Conservation (phyloP, 2,797 vertebrate species). For the Corythornis leucogaster region DNA sequence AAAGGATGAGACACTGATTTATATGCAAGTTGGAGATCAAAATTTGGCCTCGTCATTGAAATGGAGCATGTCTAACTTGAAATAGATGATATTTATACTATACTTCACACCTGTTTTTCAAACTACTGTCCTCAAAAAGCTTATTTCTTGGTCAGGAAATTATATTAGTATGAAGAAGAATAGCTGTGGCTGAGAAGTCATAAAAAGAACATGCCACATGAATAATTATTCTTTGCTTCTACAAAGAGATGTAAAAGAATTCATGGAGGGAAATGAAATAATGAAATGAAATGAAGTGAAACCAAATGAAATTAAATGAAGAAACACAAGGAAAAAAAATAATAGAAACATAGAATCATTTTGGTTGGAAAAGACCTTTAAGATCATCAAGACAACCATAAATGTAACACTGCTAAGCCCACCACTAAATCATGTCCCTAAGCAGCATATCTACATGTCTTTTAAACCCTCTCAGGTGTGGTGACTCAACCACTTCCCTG, state of each 20-base stretch:
- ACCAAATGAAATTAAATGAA: not conserved
- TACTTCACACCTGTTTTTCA: not conserved
- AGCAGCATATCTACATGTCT: too few relatives aligned
- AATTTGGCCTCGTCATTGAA: not conserved
- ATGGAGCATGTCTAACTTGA: not conserved
- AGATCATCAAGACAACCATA: too few relatives aligned
- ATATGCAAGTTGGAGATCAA: not conserved
- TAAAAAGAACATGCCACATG: accelerated
- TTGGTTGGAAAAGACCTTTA: too few relatives aligned
- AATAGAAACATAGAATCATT: too few relatives aligned
- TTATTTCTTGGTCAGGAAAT: slow-evolving; percentile 4
- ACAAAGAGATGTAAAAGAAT: not conserved
- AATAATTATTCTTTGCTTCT: not conserved
- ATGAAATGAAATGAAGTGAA: not conserved
- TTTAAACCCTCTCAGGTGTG: too few relatives aligned
- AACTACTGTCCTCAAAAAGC: not conserved
- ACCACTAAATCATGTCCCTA: too few relatives aligned
- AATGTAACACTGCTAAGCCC: too few relatives aligned
- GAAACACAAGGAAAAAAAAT: not conserved
- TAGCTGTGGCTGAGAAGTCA: not conserved
- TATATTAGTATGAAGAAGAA: not conserved
- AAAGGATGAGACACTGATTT: not conserved
- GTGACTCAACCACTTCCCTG: too few relatives aligned
- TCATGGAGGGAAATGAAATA: not conserved
- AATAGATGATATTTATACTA: not conserved